Evolutionary conservation across 1,140 invertebrate species (phyloP).

Genomic region (Lucilia sericata): DNA sequence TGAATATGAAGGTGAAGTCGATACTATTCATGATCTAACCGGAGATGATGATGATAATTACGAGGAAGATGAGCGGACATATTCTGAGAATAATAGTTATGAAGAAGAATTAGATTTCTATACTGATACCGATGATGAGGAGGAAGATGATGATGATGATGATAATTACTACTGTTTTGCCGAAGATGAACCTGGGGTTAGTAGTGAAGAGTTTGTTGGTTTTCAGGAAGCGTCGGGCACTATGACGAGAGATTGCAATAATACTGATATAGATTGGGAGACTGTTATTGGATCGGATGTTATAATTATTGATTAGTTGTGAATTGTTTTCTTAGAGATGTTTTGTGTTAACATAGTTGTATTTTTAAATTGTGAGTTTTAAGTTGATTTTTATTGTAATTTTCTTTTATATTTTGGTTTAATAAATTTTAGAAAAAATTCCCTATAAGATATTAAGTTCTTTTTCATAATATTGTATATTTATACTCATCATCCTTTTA

Average conservation of each 20-base stretch:
- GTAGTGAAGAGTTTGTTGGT: too few relatives aligned
- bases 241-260: not conserved
- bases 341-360: not conserved
- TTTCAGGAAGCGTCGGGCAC: too few relatives aligned
- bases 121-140: not conserved
- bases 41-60: not conserved
- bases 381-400: not conserved
- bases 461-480: too few relatives aligned
- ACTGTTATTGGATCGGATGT: not conserved
- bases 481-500: too few relatives aligned
- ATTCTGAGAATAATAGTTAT: conserved; percentile 12
- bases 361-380: not conserved
- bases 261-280: not conserved
- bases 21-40: not conserved
- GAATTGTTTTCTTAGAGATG: not conserved
- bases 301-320: not conserved
- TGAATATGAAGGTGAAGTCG: not conserved
- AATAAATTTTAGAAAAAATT: not conserved
- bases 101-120: conserved; percentile 10
- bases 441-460: too few relatives aligned
- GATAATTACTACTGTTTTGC: not conserved
- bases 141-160: not conserved
- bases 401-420: not conserved
- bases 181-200: not conserved
- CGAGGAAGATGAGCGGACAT: too few relatives aligned